A percentile compares a stretch with the other conserved stretches of the same genome.
Conservation (phyloP, 1,140 invertebrate species). For the Semibalanus balanoides region DNA sequence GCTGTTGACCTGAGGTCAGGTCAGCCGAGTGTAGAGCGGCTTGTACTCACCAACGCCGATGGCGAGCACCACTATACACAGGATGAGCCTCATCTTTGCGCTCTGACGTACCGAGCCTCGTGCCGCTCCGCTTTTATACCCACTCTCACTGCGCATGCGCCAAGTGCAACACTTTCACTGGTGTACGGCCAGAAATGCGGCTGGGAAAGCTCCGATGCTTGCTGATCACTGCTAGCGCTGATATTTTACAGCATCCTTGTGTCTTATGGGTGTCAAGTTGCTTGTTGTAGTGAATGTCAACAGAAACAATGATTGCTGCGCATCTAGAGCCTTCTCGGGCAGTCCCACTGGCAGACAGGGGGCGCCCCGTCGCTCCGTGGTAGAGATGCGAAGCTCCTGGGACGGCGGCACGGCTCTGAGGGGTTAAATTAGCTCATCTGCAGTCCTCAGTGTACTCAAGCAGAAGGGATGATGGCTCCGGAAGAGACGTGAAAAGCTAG, state of each 20-base stretch:
- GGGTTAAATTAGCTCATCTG: too few species aligned
- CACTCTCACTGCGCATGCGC: not conserved
- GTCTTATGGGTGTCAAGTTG: too few species aligned
- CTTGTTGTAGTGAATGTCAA: too few species aligned
- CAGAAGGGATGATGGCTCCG: too few species aligned
- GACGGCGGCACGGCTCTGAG: too few species aligned
- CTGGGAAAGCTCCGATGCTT: slow-evolving; percentile 4
- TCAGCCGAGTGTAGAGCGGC: not conserved
- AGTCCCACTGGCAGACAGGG: too few species aligned
- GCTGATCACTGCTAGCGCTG: not conserved
- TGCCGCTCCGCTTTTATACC: slow-evolving; percentile 8
- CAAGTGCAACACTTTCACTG: not conserved
- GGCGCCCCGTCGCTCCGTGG: too few species aligned
- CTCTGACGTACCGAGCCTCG: not conserved
- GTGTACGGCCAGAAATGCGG: not conserved
- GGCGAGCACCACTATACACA: not conserved
- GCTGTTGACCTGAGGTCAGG: not conserved
- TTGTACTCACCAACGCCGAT: not conserved
- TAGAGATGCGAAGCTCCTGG: too few species aligned
- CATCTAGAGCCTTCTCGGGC: too few species aligned
- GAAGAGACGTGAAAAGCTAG: too few species aligned
- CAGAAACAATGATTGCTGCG: too few species aligned
- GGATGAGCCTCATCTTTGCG: not conserved
- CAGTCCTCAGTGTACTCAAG: too few species aligned
- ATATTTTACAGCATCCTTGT: not conserved